Percentiles rank a stretch among this genome's conserved stretches.
Evolutionary conservation across 2,113 vertebrate species (phyloP).

Genomic region (Neopipo cinnamomea): DNA sequence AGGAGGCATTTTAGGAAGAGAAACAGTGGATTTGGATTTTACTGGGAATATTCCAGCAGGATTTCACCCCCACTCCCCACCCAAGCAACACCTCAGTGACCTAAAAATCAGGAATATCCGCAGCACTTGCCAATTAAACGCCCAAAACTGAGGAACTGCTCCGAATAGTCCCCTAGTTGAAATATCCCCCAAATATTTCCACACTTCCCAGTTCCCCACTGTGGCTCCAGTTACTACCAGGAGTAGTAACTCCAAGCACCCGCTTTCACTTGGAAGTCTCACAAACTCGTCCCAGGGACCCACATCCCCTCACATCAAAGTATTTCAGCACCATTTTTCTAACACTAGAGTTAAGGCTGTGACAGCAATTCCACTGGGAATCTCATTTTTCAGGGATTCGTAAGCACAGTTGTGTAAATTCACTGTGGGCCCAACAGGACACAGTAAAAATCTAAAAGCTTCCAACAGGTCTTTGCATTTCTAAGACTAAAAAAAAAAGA

Average conservation of each 20-base stretch:
- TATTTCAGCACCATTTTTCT: conserved; percentile 63
- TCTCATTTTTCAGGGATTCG: conserved; percentile 1
- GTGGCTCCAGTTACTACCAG: not conserved
- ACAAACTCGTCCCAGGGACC: not conserved
- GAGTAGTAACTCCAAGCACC: not conserved
- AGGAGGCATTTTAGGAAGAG: not conserved
- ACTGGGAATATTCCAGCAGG: not conserved
- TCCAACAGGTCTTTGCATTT: conserved; percentile 13
- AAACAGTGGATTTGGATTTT: not conserved
- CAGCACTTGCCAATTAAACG: not conserved
- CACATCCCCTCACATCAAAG: not conserved
- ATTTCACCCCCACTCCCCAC: not conserved
- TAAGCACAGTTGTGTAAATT: conserved; percentile 26
- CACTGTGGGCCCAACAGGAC: not conserved
- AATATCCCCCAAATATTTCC: not conserved
- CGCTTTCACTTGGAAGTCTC: not conserved
- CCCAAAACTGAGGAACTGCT: not conserved
- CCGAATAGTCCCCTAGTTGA: not conserved
- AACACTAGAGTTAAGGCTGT: conserved; percentile 59
- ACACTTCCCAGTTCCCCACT: not conserved
- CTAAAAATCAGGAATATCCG: rapidly evolving
- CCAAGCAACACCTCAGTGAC: not conserved
- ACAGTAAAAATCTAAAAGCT: not conserved
- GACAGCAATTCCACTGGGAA: conserved; percentile 56
- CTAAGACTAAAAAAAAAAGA: conserved; percentile 31